phyloP scores from a whole-genome alignment of 2,888 invertebrate genomes.

The Xanthorhoe designata region DNA sequence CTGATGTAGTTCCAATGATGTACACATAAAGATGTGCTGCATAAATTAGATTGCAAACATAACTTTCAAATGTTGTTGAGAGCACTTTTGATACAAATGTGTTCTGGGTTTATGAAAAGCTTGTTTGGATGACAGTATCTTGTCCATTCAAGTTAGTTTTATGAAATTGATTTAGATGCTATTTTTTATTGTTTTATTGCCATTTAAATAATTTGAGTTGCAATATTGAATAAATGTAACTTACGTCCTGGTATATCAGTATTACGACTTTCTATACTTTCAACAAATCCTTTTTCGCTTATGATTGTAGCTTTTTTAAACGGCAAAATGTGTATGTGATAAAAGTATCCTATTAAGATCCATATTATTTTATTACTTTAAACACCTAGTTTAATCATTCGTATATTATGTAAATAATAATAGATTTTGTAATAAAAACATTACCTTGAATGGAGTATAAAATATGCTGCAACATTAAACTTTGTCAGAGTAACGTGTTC shows the following conservation, averaged over 20 bases:
- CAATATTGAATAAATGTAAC: conserved; percentile 27
- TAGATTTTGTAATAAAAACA: conserved; percentile 68
- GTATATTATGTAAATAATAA: conserved; percentile 75
- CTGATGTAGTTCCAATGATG: conserved; percentile 16
- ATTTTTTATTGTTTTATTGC: conserved; percentile 25
- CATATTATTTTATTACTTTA: conserved; percentile 73
- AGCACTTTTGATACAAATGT: conserved; percentile 4
- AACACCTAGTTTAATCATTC: conserved; percentile 70
- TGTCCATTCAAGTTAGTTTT: conserved; percentile 43
- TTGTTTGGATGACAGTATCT: conserved; percentile 32
- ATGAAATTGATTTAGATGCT: conserved; percentile 47
- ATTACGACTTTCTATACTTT: conserved; percentile 64
- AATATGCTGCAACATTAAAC: conserved; percentile 37
- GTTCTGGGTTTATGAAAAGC: conserved; percentile 27
- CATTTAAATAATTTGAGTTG: conserved; percentile 19
- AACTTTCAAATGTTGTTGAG: conserved; percentile 13
- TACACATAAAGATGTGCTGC: conserved; percentile 17
- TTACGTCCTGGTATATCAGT: conserved; percentile 52
- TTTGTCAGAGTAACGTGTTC: conserved; percentile 32
- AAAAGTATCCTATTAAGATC: conserved; percentile 76
- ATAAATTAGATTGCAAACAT: conserved; percentile 14
- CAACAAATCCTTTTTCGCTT: conserved; percentile 62
- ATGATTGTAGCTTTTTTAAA: conserved; percentile 57
- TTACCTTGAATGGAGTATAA: conserved; percentile 52
- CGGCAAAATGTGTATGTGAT: conserved; percentile 74